Base-by-base conservation (phyloP, 1,140 invertebrate species). In the Euglossa dilemma region DNA sequence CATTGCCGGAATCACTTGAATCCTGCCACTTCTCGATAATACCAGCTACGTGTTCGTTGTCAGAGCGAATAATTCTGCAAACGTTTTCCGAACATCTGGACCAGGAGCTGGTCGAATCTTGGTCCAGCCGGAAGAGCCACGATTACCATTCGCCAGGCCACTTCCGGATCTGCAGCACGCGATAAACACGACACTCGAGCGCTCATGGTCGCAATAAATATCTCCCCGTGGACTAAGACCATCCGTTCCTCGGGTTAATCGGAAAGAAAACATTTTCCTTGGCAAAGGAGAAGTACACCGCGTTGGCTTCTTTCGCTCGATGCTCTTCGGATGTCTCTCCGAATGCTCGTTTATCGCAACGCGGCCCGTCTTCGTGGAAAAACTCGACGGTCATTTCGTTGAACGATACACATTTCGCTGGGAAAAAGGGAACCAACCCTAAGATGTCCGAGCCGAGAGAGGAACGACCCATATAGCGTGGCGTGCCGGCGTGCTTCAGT, bases 391-490 rank as follows among this genome's bases (percentile, higher is more conserved):
- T 2, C 18, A n/a, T 47, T 28, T 43, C n/a, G 57, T 12, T 61
- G 43, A 0, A 16, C 23, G 18, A 18, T 54, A 54, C 12, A 14
- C n/a, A n/a, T n/a, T n/a, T 18, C 20, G 43, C 20, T n/a, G 23
- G 23, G 14, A 45, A 45, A 18, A 59, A 73, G 16, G 23, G 43
- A 59, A 28, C 61, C n/a, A n/a, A 47, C 20, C 28, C 9, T 9
- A 45, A 28, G 52, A 36, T n/a, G 36, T 61, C 74, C 20, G 57
- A 36, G 25, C 20, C 28, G 63, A 12, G 12, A 47, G 59, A 64
- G n/a, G 75, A 45, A 66, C 16, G 64, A 78, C 74, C 57, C 18
- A 61, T 43, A 76, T 63, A 36, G 61, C n/a, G n/a, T 36, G 28
- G 18, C 25, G 28, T 9, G 14, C n/a, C 12, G 57, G 20, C 7